Evolutionary conservation across 2,797 vertebrate genomes (phyloP), one percentile per base, ranked within the genome.

Genomic region (Babyrousa celebensis): DNA sequence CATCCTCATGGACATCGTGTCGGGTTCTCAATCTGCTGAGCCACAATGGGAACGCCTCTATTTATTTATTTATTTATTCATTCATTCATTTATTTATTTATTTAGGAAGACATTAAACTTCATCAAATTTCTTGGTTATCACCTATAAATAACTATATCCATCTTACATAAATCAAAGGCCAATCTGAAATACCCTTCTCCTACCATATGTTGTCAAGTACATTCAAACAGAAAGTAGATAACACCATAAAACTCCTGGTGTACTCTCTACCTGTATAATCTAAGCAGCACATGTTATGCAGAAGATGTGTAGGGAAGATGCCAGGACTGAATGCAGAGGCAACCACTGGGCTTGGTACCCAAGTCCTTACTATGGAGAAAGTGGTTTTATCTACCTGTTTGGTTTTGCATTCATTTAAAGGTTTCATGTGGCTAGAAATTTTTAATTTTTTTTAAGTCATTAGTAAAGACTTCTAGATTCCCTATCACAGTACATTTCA

Each of bases 321-420:
- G 3, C 29, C 11, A 40, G 58, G 21, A 62, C 29, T 32, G 18
- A 80, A 65, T 5, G 8, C 20, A 89, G 12, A 72, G 32, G 12
- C 23, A 29, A 74, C 52, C 6, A 23, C 0, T 27, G 17, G 56
- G 3, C 6, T 85, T 78, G 36, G 1, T 12, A 40, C 11, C 20
- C 43, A 62, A 12, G 18, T 32, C 16, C 23, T 25, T 60, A 20
- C 21, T 32, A 12, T 15, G 27, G 4, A 91, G 62, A 88, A 94
- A 56, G 4, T 43, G 43, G n/a, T 40, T 90, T 67, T 80, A 12
- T 52, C 77, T 54, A n/a, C 52, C 29, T 54, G 14, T 43, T 62
- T 72, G 15, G 10, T 63, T 95, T 88, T 90, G 6, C 15, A 71
- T 56, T 85, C 93, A 17, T 40, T 80, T 91, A 52, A 85, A 70